Base-by-base conservation (phyloP, 2,888 invertebrate genomes). In the Napeogenes inachia region DNA sequence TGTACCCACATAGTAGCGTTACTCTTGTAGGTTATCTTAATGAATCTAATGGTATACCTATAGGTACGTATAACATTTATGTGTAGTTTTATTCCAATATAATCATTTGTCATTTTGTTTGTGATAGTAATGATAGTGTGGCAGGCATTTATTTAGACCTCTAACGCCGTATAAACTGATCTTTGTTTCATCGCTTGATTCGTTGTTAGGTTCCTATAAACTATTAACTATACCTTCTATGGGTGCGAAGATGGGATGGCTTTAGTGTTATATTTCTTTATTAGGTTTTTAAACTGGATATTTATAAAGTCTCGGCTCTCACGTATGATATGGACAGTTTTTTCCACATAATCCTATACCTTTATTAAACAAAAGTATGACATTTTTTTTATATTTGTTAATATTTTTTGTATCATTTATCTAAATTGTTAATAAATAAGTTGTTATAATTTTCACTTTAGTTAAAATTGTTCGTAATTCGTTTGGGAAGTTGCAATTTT, bases 371-470 rank as follows among this genome's bases (percentile, higher is more conserved):
- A 30, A 50, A 21, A 50, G 6, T 12, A 30, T 50, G 8, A 50
- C 50, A 50, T 10, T 50, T 50, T 50, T 30, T 30, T 50, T 50
- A 50, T 30, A 50, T 30, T 54, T 33, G 46, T 57, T 60, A 57
- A 30, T 45, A 42, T 42, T 54, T 57, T 57, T 57, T 54, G 50
- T 13, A 60, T 63, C 33, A n/a, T 53, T 57, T 21, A 54, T 54
- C 63, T 57, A 63, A 63, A 63, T 60, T 60, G 50, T 63, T 59
- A 50, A 30, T 62, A n/a, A 56, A 45, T 63, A 63, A 61, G 54
- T 63, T 63, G 65, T 63, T 63, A 55, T 63, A 38, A 21, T 56
- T 57, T 63, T 61, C 59, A 47, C 61, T 66, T 59, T 57, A 58
- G 60, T 66, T 65, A 60, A 57, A 63, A 63, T 60, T 63, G 57